Base-by-base conservation (phyloP, 2,888 invertebrate species). In the Ectemnius continuus region DNA sequence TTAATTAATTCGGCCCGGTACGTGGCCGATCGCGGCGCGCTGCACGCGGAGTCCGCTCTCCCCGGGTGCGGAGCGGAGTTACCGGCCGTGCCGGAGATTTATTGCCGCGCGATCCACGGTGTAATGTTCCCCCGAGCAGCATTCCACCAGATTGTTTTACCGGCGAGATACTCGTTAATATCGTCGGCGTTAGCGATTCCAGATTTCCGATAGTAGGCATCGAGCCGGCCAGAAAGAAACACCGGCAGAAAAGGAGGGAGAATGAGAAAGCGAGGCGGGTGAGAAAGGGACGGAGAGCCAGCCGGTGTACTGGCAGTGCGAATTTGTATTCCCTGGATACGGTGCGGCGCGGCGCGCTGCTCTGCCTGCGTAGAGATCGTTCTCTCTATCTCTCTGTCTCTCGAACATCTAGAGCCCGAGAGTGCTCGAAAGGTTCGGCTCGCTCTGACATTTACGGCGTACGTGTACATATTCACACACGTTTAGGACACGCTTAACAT, bases 401-500 rank as follows among this genome's bases (percentile, higher is more conserved):
- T 13, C 52, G 52, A 52, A 14, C 52, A 16, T 16, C n/a, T 14
- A 52, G 52, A 52, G 4, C 1, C 52, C 36, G 36, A 6, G 8
- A 36, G 36, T 36, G 36, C 65, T 79, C 76, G 79, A 82, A 70
- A 75, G 70, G 82, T 70, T 69, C 69, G 69, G 64, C 57, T 67
- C 57, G n/a, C 20, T 11, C 81, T 79, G 82, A 83, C 82, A 84
- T 84, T 82, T 82, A 76, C 76, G 73, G 67, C 71, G 60, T 77
- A 67, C 70, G 70, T 63, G 74, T 70, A 64, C 73, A 67, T 79
- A 79, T 76, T 75, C 81, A 69, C 84, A 79, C 79, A 79, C 76
- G 82, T 78, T 82, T 78, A 63, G 76, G 70, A 81, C 23, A 58
- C 84, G 82, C 83, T 83, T 82, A 82, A 82, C 82, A 82, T 82